Percentiles rank a stretch among this genome's conserved stretches.
phyloP scores from a whole-genome alignment of 2,888 invertebrate species.

The Morpho deidamia region DNA sequence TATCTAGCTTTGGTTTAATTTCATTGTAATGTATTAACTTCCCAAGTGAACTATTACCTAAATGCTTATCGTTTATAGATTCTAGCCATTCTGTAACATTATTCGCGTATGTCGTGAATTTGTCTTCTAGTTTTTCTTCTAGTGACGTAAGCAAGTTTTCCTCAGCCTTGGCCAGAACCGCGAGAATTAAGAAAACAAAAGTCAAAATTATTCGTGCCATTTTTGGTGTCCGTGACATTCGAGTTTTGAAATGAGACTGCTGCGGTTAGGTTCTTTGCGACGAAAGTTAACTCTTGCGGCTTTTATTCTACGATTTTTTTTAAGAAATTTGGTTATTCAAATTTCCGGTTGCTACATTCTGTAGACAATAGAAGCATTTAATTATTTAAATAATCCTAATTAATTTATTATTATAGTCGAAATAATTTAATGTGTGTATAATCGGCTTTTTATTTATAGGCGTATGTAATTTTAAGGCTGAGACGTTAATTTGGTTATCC shows the following conservation, averaged over 20 bases:
- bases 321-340: too few relatives aligned
- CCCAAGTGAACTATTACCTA: conserved; percentile 48
- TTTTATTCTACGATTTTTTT: not conserved
- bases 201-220: conserved; percentile 28
- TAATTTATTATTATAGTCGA: too few relatives aligned
- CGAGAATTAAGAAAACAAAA: conserved; percentile 25
- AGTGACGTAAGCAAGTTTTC: conserved; percentile 28
- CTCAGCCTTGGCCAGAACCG: conserved; percentile 3
- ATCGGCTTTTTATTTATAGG: too few relatives aligned
- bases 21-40: conserved; percentile 47
- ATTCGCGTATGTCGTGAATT: conserved; percentile 36
- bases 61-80: conserved; percentile 49
- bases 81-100: conserved; percentile 40
- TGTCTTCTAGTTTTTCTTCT: conserved; percentile 39
- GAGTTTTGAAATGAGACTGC: conserved; percentile 18
- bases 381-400: too few relatives aligned
- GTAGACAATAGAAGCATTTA: too few relatives aligned
- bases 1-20: conserved; percentile 43
- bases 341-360: too few relatives aligned
- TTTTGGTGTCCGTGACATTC: conserved; percentile 21
- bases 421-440: too few relatives aligned
- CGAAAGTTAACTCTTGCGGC: conserved; percentile 10
- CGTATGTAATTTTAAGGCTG: too few relatives aligned
- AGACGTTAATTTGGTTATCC: too few relatives aligned
- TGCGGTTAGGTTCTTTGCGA: not conserved